Evolutionary conservation across 2,113 vertebrate genomes (phyloP).

Genomic region (Chloropsis cyanopogon): DNA sequence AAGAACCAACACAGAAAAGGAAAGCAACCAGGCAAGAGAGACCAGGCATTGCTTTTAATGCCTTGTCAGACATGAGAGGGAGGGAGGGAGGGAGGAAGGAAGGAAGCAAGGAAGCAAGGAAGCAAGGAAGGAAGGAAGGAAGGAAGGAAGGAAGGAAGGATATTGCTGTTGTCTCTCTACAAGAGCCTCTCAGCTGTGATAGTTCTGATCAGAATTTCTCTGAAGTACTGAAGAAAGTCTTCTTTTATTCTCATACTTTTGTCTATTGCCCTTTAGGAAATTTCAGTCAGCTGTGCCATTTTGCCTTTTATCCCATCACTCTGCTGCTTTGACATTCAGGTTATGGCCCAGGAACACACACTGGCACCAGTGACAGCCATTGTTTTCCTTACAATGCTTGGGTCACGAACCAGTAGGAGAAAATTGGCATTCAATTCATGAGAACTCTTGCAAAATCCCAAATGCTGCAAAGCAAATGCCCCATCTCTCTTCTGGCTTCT

Average conservation of each 20-base stretch:
- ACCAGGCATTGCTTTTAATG: background rate
- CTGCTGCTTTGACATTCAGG: conserved; percentile 44
- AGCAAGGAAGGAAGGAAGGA: too few relatives aligned
- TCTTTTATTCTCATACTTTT: background rate
- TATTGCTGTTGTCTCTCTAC: background rate
- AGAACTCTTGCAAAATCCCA: conserved; percentile 40
- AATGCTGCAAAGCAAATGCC: background rate
- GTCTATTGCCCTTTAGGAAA: conserved; percentile 25
- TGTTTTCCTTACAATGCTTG: conserved; percentile 52
- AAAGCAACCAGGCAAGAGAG: background rate
- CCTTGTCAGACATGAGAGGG: too few relatives aligned
- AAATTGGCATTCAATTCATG: conserved; percentile 8
- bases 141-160: accelerated
- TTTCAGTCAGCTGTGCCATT: conserved; percentile 20
- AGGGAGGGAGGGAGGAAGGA: accelerated
- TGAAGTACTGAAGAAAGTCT: background rate
- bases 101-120: too few relatives aligned
- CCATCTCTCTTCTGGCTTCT: background rate
- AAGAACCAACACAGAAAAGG: background rate
- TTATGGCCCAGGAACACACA: conserved; percentile 39
- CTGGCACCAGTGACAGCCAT: conserved; percentile 40
- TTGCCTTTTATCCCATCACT: conserved; percentile 25
- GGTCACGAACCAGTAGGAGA: background rate
- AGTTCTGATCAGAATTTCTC: background rate
- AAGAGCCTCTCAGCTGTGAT: background rate